A percentile compares a stretch with the other conserved stretches of the same genome.
Conservation (phyloP, 1,140 invertebrate genomes). For the Pachyrhynchus sulphureomaculatus region DNA sequence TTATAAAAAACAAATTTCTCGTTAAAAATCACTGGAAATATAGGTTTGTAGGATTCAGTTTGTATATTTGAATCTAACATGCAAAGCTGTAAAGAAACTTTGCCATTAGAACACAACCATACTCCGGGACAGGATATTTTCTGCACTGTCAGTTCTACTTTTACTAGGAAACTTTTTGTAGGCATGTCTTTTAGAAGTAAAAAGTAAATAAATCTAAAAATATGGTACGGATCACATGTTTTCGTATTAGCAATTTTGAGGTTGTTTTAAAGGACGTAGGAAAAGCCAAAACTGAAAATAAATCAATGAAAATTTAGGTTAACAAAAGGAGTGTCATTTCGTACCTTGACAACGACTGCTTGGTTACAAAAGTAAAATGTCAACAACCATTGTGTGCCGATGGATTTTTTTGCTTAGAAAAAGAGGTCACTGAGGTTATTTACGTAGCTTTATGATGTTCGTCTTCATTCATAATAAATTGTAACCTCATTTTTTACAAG, state of each 20-base stretch:
- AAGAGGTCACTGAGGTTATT: too few species aligned
- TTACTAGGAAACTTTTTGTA: conserved; percentile 42
- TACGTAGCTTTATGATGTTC: too few species aligned
- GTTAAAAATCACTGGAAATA: conserved; percentile 64
- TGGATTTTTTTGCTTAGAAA: too few species aligned
- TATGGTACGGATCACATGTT: neutral
- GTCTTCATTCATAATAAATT: too few species aligned
- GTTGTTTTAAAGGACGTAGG: neutral
- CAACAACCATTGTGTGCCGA: neutral
- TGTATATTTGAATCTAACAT: conserved; percentile 61
- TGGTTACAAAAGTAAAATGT: neutral
- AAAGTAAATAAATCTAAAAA: neutral
- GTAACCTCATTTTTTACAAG: too few species aligned
- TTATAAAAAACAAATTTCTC: conserved; percentile 68
- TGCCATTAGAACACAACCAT: conserved; percentile 71
- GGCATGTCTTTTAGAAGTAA: conserved; percentile 1
- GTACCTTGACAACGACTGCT: conserved; percentile 17
- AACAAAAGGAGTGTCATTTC: conserved; percentile 10
- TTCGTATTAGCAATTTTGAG: neutral
- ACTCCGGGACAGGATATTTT: conserved; percentile 70
- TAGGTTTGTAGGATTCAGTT: conserved; percentile 59
- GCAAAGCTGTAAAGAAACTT: conserved; percentile 62
- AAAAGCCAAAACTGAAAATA: neutral
- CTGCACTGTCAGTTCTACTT: conserved; percentile 47
- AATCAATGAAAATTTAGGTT: conserved; percentile 8